Evolutionary conservation across 2,797 vertebrate species (phyloP).

Genomic region (Phrynocephalus guinanensis): DNA sequence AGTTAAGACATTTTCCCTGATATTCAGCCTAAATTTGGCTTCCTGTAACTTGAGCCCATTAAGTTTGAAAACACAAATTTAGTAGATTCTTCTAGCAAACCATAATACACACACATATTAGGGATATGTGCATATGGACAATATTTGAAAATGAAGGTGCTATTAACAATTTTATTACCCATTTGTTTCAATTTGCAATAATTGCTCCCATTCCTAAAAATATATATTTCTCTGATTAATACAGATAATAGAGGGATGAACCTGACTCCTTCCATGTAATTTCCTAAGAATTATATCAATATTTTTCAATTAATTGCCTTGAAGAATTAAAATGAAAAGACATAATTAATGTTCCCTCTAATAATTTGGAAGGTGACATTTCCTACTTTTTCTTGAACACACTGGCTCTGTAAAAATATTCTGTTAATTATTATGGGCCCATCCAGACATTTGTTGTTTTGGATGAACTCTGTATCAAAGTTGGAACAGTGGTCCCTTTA

Average conservation of each 20-base stretch:
- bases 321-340: slow-evolving; percentile 66
- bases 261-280: slow-evolving; percentile 64
- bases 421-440: slow-evolving; percentile 51
- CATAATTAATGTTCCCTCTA: slow-evolving; percentile 72
- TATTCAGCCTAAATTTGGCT: too few relatives aligned
- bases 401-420: slow-evolving; percentile 61
- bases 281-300: slow-evolving; percentile 70
- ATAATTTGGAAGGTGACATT: slow-evolving; percentile 78
- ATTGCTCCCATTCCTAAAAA: slow-evolving; percentile 56
- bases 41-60: too few relatives aligned
- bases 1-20: too few relatives aligned
- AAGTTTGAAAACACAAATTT: neutral
- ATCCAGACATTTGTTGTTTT: too few relatives aligned
- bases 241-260: slow-evolving; percentile 72
- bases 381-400: slow-evolving; percentile 71
- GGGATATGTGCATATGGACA: slow-evolving; percentile 27
- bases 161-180: slow-evolving; percentile 58
- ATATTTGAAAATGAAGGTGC: slow-evolving; percentile 44
- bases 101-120: neutral
- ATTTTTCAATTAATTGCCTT: slow-evolving; percentile 63
- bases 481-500: too few relatives aligned
- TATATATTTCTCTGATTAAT: slow-evolving; percentile 66
- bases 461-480: too few relatives aligned
- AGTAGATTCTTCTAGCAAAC: neutral
- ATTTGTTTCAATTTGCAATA: slow-evolving; percentile 55